These are phyloP conservation scores for Hoplostethus mediterraneus DNA, from an alignment of 2,797 vertebrate genomes.

Conservation along the genomic window DNA sequence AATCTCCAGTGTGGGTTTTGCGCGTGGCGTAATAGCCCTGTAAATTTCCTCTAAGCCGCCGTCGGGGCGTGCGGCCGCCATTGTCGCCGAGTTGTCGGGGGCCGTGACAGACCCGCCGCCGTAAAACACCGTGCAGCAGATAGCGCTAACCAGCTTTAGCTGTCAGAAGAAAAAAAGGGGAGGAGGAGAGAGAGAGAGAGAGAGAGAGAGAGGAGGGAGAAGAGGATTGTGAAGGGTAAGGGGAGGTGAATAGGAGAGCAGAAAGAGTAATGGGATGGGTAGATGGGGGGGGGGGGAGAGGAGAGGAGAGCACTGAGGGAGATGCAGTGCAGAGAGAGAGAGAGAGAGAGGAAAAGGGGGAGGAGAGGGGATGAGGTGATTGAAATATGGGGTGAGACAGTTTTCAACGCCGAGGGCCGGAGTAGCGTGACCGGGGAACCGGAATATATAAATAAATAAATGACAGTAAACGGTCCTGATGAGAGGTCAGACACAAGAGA, in stretches of 20 bases:
- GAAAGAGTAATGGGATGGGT: slow-evolving; percentile 63
- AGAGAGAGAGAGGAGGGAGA: slow-evolving; percentile 4
- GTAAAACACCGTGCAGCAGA: slow-evolving; percentile 59
- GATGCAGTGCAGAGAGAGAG: slow-evolving; percentile 40
- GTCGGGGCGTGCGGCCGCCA: slow-evolving; percentile 61
- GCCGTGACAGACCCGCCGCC: slow-evolving; percentile 50
- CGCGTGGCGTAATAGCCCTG: slow-evolving; percentile 76
- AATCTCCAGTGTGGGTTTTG: slow-evolving; percentile 72
- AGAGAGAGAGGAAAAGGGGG: slow-evolving; percentile 24
- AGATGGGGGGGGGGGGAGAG: slow-evolving; percentile 31
- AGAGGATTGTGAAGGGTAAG: slow-evolving; percentile 43
- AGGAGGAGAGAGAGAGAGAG: slow-evolving; percentile 17
- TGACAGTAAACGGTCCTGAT: slow-evolving; percentile 56
- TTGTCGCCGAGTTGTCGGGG: slow-evolving; percentile 64
- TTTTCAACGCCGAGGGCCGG: slow-evolving; percentile 29
- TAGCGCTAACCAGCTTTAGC: slow-evolving; percentile 67
- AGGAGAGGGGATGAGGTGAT: slow-evolving; percentile 46
- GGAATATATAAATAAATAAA: slow-evolving; percentile 43
- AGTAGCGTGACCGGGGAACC: slow-evolving; percentile 11
- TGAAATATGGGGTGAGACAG: slow-evolving; percentile 52
- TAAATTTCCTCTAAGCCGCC: slow-evolving; percentile 82
- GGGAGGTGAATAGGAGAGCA: slow-evolving; percentile 52
- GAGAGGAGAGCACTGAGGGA: slow-evolving; percentile 36
- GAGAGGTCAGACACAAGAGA: slow-evolving; percentile 48
- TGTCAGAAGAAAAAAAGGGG: slow-evolving; percentile 41